Evolutionary conservation across 2,113 vertebrate genomes (phyloP), one percentile per base, ranked within the genome.

Genomic region (Pagrus major): DNA sequence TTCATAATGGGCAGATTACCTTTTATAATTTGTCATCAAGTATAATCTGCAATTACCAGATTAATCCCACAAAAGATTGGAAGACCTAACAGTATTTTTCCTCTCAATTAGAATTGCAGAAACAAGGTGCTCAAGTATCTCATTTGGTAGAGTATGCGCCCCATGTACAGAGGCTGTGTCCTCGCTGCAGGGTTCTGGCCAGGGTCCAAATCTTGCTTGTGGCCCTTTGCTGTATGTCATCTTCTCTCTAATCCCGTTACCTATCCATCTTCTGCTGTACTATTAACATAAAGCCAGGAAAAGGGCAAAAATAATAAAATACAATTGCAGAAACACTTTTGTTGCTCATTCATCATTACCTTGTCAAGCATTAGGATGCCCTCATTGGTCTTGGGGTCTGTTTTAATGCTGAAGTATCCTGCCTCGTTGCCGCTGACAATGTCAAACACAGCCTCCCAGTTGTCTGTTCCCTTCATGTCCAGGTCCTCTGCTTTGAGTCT

Each of bases 361-460:
- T 96, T 95, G 25, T 91, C 86, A 2, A 99, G 94, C 93, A 93
- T 96, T 59, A 99, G 87, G 76, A 97, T 86, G 68, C 96, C 98
- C 86, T 97, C 96, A 4, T 98, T 98, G 84, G 96, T 99, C 4
- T 83, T 64, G 39, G 94, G 88, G 86, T 99, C 97, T 29, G 95
- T 96, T 76, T 73, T 85, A 27, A 99, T 96, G 77, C 94, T 95
- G 89, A 99, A 99, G 76, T 94, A 95, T 10, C 95, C 94, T 0
- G 93, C 96, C 78, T 99, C 97, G 66, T 99, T 99, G 78, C 98
- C 98, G 5, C 95, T 94, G 47, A 96, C 85, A 80, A 99, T 97
- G 7, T 92, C 85, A 90, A 94, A 98, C 9, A 95, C 77, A 10
- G 95, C 90, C 42, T 93, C 59, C 97, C 96, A 97, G 63, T 98